Conservation (phyloP, 1,140 invertebrate species). For the Cotesia glomerata region DNA sequence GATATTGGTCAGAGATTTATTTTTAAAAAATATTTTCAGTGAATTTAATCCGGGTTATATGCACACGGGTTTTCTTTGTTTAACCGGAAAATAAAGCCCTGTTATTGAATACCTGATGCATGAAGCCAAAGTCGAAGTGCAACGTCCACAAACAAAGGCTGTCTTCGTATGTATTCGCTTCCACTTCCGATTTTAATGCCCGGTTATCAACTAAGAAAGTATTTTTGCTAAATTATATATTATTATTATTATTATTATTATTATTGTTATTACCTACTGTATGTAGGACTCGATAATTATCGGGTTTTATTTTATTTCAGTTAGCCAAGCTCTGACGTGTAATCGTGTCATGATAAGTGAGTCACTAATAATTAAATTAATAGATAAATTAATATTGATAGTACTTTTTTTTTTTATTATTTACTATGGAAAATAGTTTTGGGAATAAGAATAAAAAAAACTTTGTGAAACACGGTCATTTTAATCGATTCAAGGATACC, state of each 20-base stretch:
- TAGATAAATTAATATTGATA: too few species aligned
- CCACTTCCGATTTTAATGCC: slow-evolving; percentile 13
- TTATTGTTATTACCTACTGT: too few species aligned
- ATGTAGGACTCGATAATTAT: too few species aligned
- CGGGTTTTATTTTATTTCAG: too few species aligned
- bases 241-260: too few species aligned
- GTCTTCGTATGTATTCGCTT: neutral
- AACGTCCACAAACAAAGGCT: slow-evolving; percentile 20
- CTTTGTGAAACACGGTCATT: neutral
- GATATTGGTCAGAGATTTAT: neutral
- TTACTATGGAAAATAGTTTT: neutral
- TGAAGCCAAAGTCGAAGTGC: slow-evolving; percentile 10
- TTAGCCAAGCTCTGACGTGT: too few species aligned
- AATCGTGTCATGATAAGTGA: too few species aligned
- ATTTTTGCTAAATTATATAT: too few species aligned
- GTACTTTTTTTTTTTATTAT: too few species aligned
- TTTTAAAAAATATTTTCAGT: neutral
- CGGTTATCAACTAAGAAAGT: neutral
- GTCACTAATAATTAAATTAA: too few species aligned
- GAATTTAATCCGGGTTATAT: neutral
- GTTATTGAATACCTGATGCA: slow-evolving; percentile 12
- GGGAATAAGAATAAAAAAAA: neutral
- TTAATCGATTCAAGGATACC: slow-evolving; percentile 3
- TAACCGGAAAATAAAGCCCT: neutral
- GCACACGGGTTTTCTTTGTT: too few species aligned